Conservation (phyloP, 2,888 invertebrate species). For the Pachycephus smyrnensis region DNA sequence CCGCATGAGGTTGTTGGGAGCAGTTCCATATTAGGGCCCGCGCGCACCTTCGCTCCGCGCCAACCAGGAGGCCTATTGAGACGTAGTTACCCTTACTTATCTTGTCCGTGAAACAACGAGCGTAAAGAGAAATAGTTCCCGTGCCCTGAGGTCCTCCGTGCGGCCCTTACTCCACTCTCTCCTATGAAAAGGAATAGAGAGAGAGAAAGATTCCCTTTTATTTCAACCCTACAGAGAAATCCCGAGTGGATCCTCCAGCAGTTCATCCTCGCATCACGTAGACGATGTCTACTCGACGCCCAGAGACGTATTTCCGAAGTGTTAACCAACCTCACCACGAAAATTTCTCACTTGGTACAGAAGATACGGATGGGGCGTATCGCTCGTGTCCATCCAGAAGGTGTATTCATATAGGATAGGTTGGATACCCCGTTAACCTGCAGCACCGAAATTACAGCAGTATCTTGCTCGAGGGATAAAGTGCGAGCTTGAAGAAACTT, state of each 20-base stretch:
- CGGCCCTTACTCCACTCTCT: no score
- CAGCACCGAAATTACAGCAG: no score
- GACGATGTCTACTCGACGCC: no score
- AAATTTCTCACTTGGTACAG: no score
- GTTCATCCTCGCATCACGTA: not conserved
- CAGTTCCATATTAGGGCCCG: slow-evolving; percentile 46
- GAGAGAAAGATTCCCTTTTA: not conserved
- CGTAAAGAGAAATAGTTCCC: slow-evolving; percentile 27
- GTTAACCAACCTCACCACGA: no score
- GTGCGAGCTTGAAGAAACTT: no score
- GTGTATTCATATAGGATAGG: no score
- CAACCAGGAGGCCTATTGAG: slow-evolving; percentile 45
- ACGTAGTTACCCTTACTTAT: slow-evolving; percentile 53
- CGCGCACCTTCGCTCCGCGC: slow-evolving; percentile 34
- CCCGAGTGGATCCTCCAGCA: not conserved
- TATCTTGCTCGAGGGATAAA: no score
- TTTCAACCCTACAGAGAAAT: not conserved
- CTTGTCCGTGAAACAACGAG: slow-evolving; percentile 36
- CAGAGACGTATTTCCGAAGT: no score
- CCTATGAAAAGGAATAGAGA: no score
- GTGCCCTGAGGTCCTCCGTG: not conserved
- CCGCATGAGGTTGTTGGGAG: slow-evolving; percentile 30
- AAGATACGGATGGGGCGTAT: not conserved
- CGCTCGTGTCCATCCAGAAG: slow-evolving; percentile 1
- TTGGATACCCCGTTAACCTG: no score